phyloP scores from a whole-genome alignment of 37 sponge, comb jelly and placozoan species.

The Theonella swinhoei region DNA sequence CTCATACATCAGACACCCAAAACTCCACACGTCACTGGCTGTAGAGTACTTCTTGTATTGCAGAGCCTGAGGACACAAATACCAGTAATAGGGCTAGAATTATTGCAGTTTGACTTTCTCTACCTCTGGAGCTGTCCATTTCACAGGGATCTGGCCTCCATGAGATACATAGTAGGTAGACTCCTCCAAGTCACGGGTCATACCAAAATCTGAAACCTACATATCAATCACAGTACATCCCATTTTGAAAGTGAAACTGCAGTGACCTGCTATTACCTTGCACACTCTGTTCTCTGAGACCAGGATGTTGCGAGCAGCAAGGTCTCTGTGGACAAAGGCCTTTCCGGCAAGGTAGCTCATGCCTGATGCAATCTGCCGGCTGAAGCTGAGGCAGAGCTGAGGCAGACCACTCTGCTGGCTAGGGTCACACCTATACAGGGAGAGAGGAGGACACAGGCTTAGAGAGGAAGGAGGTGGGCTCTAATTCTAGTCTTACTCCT shows the following conservation, averaged over 20 bases:
- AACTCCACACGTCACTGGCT: slow-evolving; percentile 29
- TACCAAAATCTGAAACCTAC: slow-evolving; percentile 69
- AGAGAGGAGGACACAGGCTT: background rate
- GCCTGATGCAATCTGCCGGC: background rate
- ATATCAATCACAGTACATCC: too few relatives aligned
- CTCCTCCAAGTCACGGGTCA: slow-evolving; percentile 50
- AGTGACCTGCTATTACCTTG: too few relatives aligned
- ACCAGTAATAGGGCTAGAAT: too few relatives aligned
- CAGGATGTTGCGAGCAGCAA: slow-evolving; percentile 6
- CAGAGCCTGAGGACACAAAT: background rate
- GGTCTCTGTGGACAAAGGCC: slow-evolving; percentile 4
- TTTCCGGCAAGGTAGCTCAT: slow-evolving; percentile 6
- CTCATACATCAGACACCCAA: slow-evolving; percentile 28
- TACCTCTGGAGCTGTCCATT: slow-evolving; percentile 82
- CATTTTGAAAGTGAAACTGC: background rate
- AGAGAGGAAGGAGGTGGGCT: background rate
- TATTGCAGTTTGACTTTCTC: too few relatives aligned
- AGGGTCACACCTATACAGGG: background rate
- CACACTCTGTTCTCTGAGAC: background rate
- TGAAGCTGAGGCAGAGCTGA: background rate
- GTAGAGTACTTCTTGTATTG: slow-evolving; percentile 20
- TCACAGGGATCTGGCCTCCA: slow-evolving; percentile 51
- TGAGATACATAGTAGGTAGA: slow-evolving; percentile 22
- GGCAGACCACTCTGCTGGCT: background rate
- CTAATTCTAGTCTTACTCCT: slow-evolving; percentile 15